Evolutionary conservation across 2,113 vertebrate genomes (phyloP).

Genomic region (Prietella phreatophila): DNA sequence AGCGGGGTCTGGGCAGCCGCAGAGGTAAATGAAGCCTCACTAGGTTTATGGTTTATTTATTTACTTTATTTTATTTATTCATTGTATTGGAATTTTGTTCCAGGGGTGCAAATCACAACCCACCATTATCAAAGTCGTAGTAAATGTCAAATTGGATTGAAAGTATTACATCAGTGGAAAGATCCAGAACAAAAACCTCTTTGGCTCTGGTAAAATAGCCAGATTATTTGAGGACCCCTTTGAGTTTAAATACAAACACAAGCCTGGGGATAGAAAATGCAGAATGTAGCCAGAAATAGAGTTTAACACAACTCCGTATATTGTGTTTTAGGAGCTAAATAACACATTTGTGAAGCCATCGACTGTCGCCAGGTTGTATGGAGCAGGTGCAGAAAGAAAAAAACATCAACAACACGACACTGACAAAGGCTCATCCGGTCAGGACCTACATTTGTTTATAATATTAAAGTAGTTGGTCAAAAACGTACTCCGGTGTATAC

Average conservation of each 20-base stretch:
- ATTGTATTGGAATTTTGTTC: background rate
- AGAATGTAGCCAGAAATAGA: background rate
- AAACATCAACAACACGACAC: background rate
- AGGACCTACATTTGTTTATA: background rate
- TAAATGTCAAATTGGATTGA: background rate
- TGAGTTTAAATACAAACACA: background rate
- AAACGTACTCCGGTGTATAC: background rate
- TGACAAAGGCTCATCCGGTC: background rate
- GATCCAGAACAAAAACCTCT: background rate
- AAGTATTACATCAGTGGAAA: background rate
- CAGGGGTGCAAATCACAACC: background rate
- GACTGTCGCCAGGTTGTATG: background rate
- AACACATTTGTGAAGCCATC: background rate
- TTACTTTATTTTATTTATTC: background rate
- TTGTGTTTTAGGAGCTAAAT: too few species aligned
- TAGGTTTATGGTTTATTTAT: background rate
- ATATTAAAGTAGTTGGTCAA: background rate
- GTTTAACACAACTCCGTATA: too few species aligned
- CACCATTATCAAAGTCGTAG: background rate
- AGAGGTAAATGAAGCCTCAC: background rate
- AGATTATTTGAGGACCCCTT: background rate
- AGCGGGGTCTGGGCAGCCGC: background rate
- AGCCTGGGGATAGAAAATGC: background rate
- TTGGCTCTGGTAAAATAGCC: background rate
- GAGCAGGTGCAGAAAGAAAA: background rate